These are phyloP conservation scores for Drosophila antonietae DNA, from an alignment of 2,888 invertebrate genomes.

Conservation along the genomic window DNA sequence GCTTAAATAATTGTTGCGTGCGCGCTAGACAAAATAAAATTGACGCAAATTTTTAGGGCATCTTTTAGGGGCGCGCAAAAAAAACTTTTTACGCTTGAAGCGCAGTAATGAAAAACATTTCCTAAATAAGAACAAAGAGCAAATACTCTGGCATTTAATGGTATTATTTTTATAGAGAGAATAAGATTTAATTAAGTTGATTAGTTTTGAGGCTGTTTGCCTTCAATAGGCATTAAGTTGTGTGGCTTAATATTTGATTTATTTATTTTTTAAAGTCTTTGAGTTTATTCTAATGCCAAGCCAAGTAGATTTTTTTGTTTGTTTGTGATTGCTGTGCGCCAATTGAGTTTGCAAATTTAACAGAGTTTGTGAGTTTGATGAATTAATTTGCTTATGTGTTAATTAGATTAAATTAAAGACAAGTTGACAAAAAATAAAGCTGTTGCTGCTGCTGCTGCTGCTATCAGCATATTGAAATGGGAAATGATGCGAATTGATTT, in stretches of 20 bases:
- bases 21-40: background rate
- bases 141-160: background rate
- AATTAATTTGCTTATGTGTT: conserved; percentile 50
- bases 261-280: no score
- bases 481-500: conserved; percentile 19
- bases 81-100: conserved; percentile 17
- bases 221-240: no score
- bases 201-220: no score
- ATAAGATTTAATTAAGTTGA: no score
- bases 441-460: conserved; percentile 4
- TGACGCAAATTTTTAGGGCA: background rate
- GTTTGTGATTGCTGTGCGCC: background rate
- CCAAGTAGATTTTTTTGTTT: background rate
- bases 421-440: conserved; percentile 29
- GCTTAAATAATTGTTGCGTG: conserved; percentile 37
- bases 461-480: conserved; percentile 20
- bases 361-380: conserved; percentile 23
- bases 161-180: no score
- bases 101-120: conserved; percentile 11
- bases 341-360: conserved; percentile 9
- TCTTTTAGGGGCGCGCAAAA: background rate
- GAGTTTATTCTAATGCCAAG: background rate
- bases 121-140: background rate
- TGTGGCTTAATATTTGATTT: no score
- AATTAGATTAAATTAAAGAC: conserved; percentile 44